Evolutionary conservation across 2,797 vertebrate species (phyloP).

Genomic region (Pteronotus mesoamericanus): DNA sequence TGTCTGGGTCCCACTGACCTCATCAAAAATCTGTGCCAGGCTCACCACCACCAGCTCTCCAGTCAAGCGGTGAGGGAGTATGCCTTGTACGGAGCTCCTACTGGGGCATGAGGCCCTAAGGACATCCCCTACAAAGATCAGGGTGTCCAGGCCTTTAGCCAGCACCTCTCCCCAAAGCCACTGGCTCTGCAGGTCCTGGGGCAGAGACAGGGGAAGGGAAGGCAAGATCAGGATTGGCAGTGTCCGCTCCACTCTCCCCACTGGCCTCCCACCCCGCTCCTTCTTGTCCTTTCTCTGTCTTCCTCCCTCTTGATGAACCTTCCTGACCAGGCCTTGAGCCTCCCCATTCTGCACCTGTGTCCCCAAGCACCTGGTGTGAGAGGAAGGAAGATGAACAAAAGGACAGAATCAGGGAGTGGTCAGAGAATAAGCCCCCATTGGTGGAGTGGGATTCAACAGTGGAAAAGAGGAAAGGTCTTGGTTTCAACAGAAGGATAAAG

Average conservation of each 20-base stretch:
- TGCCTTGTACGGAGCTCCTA: conserved; percentile 21
- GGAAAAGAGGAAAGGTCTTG: background rate
- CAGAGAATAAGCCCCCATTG: background rate
- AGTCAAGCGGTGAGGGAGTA: conserved; percentile 70
- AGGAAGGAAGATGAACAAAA: background rate
- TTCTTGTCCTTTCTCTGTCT: background rate
- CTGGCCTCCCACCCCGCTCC: background rate
- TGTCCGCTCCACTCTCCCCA: background rate
- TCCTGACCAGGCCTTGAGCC: background rate
- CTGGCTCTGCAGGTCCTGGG: conserved; percentile 83
- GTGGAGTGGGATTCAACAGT: background rate
- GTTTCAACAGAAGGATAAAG: background rate
- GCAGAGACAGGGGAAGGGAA: background rate
- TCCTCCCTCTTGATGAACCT: background rate
- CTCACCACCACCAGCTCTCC: conserved; percentile 83
- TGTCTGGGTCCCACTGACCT: conserved; percentile 87
- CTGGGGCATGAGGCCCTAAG: conserved; percentile 85
- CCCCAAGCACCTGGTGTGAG: background rate
- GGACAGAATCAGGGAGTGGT: background rate
- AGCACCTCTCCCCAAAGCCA: conserved; percentile 86
- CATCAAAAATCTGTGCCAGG: conserved; percentile 85
- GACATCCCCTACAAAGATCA: conserved; percentile 86
- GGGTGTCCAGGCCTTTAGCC: conserved; percentile 84
- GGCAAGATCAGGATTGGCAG: background rate
- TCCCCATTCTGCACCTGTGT: background rate